Evolutionary conservation across 2,888 invertebrate genomes (phyloP).

Genomic region (Pollenia angustigena): DNA sequence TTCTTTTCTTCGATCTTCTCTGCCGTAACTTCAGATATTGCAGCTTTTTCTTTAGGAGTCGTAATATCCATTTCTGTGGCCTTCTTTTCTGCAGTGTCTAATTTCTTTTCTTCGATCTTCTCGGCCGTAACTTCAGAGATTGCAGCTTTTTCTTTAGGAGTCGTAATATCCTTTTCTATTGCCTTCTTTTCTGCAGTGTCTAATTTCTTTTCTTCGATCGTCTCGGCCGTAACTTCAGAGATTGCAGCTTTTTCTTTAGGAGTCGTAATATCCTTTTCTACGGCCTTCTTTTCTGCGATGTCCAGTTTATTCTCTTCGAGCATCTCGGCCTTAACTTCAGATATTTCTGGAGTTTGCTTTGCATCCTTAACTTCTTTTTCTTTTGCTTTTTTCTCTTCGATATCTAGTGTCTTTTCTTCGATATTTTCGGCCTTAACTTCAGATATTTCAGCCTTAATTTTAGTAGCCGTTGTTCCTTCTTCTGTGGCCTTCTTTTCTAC

Average conservation of each 20-base stretch:
- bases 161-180: conserved; percentile 6
- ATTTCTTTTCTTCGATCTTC: conserved; percentile 21
- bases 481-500: conserved; percentile 17
- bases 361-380: background rate
- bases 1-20: conserved; percentile 45
- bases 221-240: conserved; percentile 28
- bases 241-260: conserved; percentile 6
- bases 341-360: background rate
- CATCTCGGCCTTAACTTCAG: conserved; percentile 25
- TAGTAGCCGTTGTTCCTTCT: background rate
- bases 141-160: background rate
- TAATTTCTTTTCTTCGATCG: conserved; percentile 36
- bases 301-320: conserved; percentile 17
- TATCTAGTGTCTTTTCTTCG: conserved; percentile 48
- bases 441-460: conserved; percentile 35
- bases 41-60: background rate
- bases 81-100: conserved; percentile 10
- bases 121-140: conserved; percentile 13
- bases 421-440: conserved; percentile 38
- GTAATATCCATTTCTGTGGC: conserved; percentile 14
- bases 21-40: conserved; percentile 25
- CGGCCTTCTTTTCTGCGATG: background rate
- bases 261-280: conserved; percentile 16
- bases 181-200: background rate
- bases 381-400: conserved; percentile 41